phyloP scores from a whole-genome alignment of 2,113 vertebrate species.

The Brienomyrus brachyistius region DNA sequence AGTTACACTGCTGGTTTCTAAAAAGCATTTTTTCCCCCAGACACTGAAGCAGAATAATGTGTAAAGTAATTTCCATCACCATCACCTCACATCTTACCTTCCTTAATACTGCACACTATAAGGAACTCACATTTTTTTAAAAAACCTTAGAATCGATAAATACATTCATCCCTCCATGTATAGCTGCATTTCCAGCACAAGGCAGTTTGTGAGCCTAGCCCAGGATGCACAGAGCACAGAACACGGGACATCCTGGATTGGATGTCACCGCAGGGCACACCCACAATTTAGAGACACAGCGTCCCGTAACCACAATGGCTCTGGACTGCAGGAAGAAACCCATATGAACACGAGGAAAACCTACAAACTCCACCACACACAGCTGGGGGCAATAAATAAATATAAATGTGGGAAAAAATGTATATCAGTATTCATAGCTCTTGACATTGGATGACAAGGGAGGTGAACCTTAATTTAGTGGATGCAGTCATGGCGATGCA shows the following conservation, averaged over 20 bases:
- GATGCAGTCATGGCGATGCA: background rate
- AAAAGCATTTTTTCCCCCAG: background rate
- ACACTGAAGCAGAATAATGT: background rate
- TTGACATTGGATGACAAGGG: constrained; percentile 4
- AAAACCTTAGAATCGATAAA: background rate
- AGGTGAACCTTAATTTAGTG: background rate
- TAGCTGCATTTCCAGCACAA: background rate
- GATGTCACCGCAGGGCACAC: background rate
- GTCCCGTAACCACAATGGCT: background rate
- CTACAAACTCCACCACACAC: background rate
- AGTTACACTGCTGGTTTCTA: background rate
- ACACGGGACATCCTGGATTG: background rate
- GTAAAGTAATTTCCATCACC: background rate
- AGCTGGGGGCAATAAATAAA: background rate
- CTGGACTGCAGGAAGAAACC: background rate
- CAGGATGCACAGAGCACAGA: background rate
- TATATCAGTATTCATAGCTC: background rate
- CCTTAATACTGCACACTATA: background rate
- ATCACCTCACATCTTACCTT: background rate
- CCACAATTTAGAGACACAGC: background rate
- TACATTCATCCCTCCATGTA: background rate
- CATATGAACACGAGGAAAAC: background rate
- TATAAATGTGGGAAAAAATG: background rate
- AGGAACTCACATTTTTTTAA: background rate
- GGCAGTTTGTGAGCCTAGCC: background rate